Evolutionary conservation across 2,888 invertebrate species (phyloP).

Genomic region (Buathra laborator): DNA sequence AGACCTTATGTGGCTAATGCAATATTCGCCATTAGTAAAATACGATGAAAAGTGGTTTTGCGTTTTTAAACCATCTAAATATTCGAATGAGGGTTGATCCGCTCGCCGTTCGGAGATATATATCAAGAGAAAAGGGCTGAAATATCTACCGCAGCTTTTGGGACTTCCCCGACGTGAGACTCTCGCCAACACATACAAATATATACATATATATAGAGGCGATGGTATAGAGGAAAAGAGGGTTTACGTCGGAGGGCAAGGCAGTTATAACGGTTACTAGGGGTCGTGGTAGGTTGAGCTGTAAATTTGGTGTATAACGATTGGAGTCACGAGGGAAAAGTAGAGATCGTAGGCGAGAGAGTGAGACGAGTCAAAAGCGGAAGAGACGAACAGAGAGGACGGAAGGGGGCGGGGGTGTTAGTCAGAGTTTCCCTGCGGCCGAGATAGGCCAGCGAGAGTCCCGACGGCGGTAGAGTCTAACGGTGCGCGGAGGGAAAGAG

Average conservation of each 20-base stretch:
- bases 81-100: neutral
- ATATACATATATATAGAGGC: neutral
- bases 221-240: conserved; percentile 41
- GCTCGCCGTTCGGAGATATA: conserved; percentile 14
- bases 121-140: neutral
- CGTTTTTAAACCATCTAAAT: neutral
- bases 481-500: conserved; percentile 29
- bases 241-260: conserved; percentile 51
- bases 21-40: neutral
- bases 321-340: conserved; percentile 72
- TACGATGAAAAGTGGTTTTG: neutral
- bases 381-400: conserved; percentile 26
- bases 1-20: neutral
- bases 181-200: conserved; percentile 33
- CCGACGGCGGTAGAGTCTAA: neutral
- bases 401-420: neutral
- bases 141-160: conserved; percentile 56
- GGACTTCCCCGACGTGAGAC: conserved; percentile 34
- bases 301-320: conserved; percentile 84
- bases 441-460: conserved; percentile 23
- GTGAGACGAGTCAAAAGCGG: conserved; percentile 31
- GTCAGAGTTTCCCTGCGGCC: conserved; percentile 15
- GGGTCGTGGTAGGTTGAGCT: conserved; percentile 78
- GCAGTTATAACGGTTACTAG: conserved; percentile 63
- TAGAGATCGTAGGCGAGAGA: conserved; percentile 42